Conservation (phyloP, 2,797 vertebrate species). For the Macrochelys suwanniensis region DNA sequence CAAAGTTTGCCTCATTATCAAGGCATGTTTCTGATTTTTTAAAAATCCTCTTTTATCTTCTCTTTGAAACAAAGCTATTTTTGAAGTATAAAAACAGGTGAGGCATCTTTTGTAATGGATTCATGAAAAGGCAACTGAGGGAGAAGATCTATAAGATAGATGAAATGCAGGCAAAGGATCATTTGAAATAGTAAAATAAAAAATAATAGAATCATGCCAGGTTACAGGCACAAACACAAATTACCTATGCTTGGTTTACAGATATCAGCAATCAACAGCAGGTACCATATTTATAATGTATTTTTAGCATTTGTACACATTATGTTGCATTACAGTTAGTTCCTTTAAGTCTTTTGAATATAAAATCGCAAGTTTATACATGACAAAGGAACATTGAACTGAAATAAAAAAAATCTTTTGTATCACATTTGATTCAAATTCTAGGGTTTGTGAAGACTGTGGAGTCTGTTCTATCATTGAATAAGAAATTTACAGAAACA, state of each 20-base stretch:
- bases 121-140: conserved; percentile 46
- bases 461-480: neutral
- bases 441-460: neutral
- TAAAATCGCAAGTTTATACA: neutral
- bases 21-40: conserved; percentile 56
- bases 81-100: conserved; percentile 70
- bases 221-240: neutral
- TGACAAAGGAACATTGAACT: neutral
- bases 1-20: conserved; percentile 58
- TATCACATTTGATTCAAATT: neutral
- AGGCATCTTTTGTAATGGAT: conserved; percentile 52
- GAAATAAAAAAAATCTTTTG: neutral
- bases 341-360: neutral
- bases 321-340: neutral
- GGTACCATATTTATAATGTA: neutral
- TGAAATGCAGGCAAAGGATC: conserved; percentile 15
- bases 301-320: neutral
- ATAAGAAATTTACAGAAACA: neutral
- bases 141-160: neutral
- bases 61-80: conserved; percentile 71
- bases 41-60: conserved; percentile 58
- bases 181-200: conserved; percentile 58
- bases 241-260: conserved; percentile 6
- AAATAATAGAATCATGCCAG: conserved; percentile 35
- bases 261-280: neutral